Evolutionary conservation across 2,888 invertebrate genomes (phyloP).

Genomic region (Scaptomyza flava): DNA sequence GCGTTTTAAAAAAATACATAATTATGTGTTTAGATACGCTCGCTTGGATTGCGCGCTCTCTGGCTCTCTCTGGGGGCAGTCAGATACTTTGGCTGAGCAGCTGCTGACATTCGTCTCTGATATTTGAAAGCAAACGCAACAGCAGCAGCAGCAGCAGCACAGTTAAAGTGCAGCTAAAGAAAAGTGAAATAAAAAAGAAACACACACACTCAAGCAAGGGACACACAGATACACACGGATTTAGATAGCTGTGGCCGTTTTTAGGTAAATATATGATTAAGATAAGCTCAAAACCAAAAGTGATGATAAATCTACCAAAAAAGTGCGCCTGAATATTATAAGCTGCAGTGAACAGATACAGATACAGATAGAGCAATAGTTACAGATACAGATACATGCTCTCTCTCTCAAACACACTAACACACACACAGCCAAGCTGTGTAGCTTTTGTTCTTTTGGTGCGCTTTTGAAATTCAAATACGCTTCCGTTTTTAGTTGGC

Average conservation of each 20-base stretch:
- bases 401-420: constrained; percentile 1
- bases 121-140: constrained; percentile 77
- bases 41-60: constrained; percentile 25
- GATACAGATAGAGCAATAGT: background rate
- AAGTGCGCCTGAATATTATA: constrained; percentile 23
- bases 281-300: constrained; percentile 26
- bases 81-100: constrained; percentile 57
- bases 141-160: constrained; percentile 39
- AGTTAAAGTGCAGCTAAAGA: constrained; percentile 67
- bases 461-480: constrained; percentile 79
- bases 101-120: constrained; percentile 73
- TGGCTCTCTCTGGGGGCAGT: constrained; percentile 14
- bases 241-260: background rate
- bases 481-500: constrained; percentile 80
- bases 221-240: background rate
- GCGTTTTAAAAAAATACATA: constrained; percentile 81
- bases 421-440: constrained; percentile 6
- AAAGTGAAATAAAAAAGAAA: constrained; percentile 66
- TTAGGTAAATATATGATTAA: constrained; percentile 49
- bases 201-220: constrained; percentile 8
- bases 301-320: constrained; percentile 1
- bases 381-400: constrained; percentile 1
- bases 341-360: constrained; percentile 47
- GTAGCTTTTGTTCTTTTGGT: constrained; percentile 76
- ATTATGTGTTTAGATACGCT: constrained; percentile 76